A percentile compares a stretch with the other conserved stretches of the same genome.
phyloP scores from a whole-genome alignment of 2,888 invertebrate genomes.

The Xylota segnis region DNA sequence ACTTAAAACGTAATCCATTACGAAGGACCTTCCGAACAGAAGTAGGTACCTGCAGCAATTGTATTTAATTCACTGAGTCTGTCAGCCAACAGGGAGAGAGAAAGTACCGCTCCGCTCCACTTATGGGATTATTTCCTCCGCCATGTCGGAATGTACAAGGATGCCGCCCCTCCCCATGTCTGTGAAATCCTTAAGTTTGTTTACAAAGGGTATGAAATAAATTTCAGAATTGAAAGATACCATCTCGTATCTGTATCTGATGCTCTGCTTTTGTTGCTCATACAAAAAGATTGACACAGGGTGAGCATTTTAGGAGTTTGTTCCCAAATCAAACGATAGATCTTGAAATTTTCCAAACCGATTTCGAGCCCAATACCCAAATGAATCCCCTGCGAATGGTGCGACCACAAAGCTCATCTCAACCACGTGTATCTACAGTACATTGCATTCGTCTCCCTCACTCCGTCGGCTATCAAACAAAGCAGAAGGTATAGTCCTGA shows the following conservation, averaged over 20 bases:
- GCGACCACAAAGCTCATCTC: conserved; percentile 36
- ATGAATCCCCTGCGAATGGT: conserved; percentile 20
- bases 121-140: conserved; percentile 42
- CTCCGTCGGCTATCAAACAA: neutral
- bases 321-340: conserved; percentile 17
- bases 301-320: neutral
- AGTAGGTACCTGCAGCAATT: conserved; percentile 18
- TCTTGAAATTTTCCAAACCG: neutral
- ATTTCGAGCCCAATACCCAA: conserved; percentile 19
- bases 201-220: conserved; percentile 33
- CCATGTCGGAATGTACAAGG: neutral
- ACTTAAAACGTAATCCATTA: conserved; percentile 45
- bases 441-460: neutral
- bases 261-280: conserved; percentile 8
- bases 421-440: neutral
- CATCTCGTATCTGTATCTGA: conserved; percentile 25
- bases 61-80: conserved; percentile 42
- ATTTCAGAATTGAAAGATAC: conserved; percentile 53
- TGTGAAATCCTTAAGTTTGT: conserved; percentile 8
- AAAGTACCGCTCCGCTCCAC: conserved; percentile 15
- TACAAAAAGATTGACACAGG: neutral
- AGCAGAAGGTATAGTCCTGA: conserved; percentile 42
- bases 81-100: conserved; percentile 35
- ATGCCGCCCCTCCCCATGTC: neutral
- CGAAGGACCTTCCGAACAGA: neutral